Evolutionary conservation across 2,113 vertebrate genomes (phyloP), one percentile per base, ranked within the genome.

Genomic region (Symphodus melops): DNA sequence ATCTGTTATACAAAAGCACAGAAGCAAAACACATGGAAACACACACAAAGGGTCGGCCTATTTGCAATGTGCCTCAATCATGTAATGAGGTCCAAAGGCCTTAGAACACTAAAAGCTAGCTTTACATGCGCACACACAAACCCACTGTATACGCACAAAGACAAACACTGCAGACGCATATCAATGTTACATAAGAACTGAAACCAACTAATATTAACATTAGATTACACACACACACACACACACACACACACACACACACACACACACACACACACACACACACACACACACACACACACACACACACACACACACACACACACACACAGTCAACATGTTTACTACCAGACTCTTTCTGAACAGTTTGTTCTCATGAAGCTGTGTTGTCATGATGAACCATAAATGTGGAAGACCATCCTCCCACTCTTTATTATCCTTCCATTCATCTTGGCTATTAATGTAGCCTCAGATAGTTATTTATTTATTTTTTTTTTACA

Each of bases 1-100:
- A 86, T 86, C 75, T 78, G 39, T 79, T 75, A 78, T 48, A 65
- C 66, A 85, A 77, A 77, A 75, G 70, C 78, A 66, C 23, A 74
- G 58, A 48, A 48, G 41, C 20, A 66, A 72, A 71, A 75, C 58
- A 67, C 63, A 51, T 1, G 2, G 44, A 70, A 39, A 51, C 52
- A 42, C 28, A 78, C 65, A 70, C 44, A 67, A 37, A 44, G 1
- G 13, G 36, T 41, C 12, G 12, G 41, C 36, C 39, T 21, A 55
- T 74, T 75, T 70, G 48, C 20, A 58, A 64, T 83, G 65, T 78
- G 72, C 59, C 44, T 82, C 69, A 78, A 79, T 57, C 79, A 70
- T 72, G 68, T 75, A 85, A 83, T 63, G 52, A 65, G 39, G 56
- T 28, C 56, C 61, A 20, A 5, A 44, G 62, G 25, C 59, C 58